Evolutionary conservation across 2,888 invertebrate genomes (phyloP), one percentile per base, ranked within the genome.

Genomic region (Anoplius nigerrimus): DNA sequence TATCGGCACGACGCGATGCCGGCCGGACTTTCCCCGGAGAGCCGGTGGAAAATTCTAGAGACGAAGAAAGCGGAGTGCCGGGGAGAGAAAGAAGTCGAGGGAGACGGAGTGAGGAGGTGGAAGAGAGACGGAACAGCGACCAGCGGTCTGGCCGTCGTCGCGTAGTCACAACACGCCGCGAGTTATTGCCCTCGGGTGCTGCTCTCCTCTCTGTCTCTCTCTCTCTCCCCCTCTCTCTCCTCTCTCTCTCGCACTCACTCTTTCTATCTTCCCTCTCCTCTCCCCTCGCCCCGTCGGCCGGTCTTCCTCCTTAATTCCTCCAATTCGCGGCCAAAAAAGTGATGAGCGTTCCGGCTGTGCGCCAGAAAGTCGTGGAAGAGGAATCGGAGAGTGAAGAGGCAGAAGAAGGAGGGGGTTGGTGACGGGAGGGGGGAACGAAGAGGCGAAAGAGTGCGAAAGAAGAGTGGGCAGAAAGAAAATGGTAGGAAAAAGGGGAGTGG

Each of bases 131-230:
- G 72, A 78, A 69, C 69, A 76, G 82, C 83, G 85, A 85, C 86
- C 83, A 84, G 86, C 86, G 86, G 86, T 86, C 86, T 86, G 84
- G 84, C 75, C 77, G 82, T 82, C 84, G 79, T 83, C 82, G 79
- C 79, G 83, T 84, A 85, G 85, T 86, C 85, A 85, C 85, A 84
- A 84, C 80, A 80, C 72, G 71, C 73, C 54, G 70, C 84, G 75
- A 84, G 84, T 84, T 84, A 84, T 84, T 83, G 81, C 82, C 81
- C 79, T 71, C 76, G 69, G 76, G 74, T 78, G 75, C 72, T 72
- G 66, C 68, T 15, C 45, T 45, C n/a, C 60, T 70, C 64, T 54
- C 63, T 62, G 62, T 60, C 62, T 43, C 16, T 43, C 55, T 68
- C 62, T 27, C 13, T 43, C 62, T 59, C 60, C 59, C 57, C 56